Base-by-base conservation (phyloP, 2,113 vertebrate genomes). In the Phodopus roborovskii region DNA sequence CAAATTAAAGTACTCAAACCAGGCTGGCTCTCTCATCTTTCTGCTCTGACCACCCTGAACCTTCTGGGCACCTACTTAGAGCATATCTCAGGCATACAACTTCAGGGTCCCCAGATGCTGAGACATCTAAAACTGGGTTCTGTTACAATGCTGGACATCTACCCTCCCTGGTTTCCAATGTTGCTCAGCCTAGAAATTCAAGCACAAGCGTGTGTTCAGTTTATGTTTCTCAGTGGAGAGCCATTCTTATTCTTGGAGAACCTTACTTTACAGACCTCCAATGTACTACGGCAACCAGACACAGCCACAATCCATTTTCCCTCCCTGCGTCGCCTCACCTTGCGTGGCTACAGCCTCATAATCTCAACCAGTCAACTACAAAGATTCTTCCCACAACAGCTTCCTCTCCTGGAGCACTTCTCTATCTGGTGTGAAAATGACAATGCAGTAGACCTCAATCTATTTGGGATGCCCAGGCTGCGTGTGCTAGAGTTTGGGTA, bases 101-200 rank as follows among this genome's bases (percentile, higher is more conserved):
- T 96, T 15, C 85, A 96, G 48, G 62, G 64, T 60, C 42, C 93
- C n/a, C 81, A 88, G 62, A 92, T 79, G 30, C 50, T 96, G 26
- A 92, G 81, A 20, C 93, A 88, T 75, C 81, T 97, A 45, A 45
- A 73, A 22, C 58, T 95, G n/a, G 48, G 86, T 75, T 92, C 85
- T 84, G 2, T 5, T 33, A 0, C 22, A 6, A 36, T 2, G 6
- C 12, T 96, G 30, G 42, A 84, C 0, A 79, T 92, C 68, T 84
- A 85, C 30, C 20, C 70, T 90, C 93, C 84, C 1, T 97, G 92
- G 58, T 70, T 73, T 81, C 50, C 19, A 42, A 17, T 17, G 68
- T 85, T 95, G 56, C 64, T 96, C 48, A 96, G 88, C 45, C 90
- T 97, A 71, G 91, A 97, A 71, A 11, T 79, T 17, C 8, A 70